Conservation (phyloP, 2,888 invertebrate genomes). For the Eupsilia transversa region DNA sequence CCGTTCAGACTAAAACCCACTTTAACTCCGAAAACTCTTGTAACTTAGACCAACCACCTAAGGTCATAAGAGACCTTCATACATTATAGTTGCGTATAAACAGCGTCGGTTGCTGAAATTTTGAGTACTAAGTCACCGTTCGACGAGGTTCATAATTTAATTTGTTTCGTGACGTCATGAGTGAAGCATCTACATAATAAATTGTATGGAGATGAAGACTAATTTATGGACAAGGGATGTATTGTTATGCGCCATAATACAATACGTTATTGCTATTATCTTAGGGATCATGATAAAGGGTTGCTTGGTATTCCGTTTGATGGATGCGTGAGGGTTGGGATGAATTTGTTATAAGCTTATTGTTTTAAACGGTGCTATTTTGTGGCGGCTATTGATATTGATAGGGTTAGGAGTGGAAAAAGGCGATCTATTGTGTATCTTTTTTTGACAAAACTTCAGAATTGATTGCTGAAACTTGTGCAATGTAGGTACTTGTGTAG, state of each 20-base stretch:
- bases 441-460: background rate
- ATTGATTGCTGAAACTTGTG: background rate
- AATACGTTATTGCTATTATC: slow-evolving; percentile 65
- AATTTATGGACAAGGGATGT: slow-evolving; percentile 65
- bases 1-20: no score
- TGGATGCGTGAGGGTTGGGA: slow-evolving; percentile 26
- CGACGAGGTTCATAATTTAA: slow-evolving; percentile 80
- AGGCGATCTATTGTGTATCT: background rate
- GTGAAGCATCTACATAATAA: slow-evolving; percentile 65
- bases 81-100: slow-evolving; percentile 81
- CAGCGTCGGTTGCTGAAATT: slow-evolving; percentile 79
- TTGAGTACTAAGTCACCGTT: slow-evolving; percentile 76
- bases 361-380: slow-evolving; percentile 12
- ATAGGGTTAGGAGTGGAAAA: background rate
- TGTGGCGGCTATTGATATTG: background rate
- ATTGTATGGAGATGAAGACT: slow-evolving; percentile 64
- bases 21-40: background rate
- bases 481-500: background rate
- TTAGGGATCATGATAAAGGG: slow-evolving; percentile 54
- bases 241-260: slow-evolving; percentile 59
- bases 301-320: slow-evolving; percentile 56
- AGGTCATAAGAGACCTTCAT: slow-evolving; percentile 74
- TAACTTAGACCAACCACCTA: slow-evolving; percentile 56
- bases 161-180: slow-evolving; percentile 74
- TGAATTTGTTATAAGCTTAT: slow-evolving; percentile 33